phyloP scores from a whole-genome alignment of 2,113 vertebrate genomes.

The Monarcha castaneiventris region DNA sequence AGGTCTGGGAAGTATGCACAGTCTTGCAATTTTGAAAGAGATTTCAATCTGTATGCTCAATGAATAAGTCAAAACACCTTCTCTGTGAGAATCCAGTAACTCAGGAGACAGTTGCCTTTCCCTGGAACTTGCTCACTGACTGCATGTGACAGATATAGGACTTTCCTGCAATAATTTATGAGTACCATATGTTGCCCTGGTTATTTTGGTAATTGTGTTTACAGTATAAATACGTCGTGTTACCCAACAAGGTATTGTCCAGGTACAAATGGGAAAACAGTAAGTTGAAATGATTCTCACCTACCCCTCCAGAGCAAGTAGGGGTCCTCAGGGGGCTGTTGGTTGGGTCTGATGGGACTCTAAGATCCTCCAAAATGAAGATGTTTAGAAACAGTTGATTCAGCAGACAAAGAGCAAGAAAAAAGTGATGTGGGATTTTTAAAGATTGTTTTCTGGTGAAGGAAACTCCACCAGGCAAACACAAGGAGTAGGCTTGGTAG shows the following conservation, averaged over 20 bases:
- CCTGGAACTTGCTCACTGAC: background rate
- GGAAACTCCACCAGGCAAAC: background rate
- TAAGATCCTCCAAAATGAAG: background rate
- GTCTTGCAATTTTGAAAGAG: background rate
- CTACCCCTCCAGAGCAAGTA: background rate
- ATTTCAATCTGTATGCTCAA: background rate
- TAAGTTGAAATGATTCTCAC: background rate
- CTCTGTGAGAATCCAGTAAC: background rate
- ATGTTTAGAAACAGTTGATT: background rate
- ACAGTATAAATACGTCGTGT: background rate
- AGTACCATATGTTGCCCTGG: slow-evolving; percentile 12
- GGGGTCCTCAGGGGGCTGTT: background rate
- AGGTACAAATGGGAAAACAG: background rate
- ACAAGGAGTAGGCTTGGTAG: background rate
- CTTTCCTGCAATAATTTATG: slow-evolving; percentile 39
- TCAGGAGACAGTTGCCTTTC: background rate
- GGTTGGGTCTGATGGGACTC: background rate
- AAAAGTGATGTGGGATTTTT: background rate
- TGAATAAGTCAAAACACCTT: background rate
- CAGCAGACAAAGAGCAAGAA: background rate
- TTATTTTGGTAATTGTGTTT: background rate
- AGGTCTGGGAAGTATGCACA: background rate
- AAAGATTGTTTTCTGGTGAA: background rate
- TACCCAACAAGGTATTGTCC: background rate
- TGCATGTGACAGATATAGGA: background rate